A percentile compares a stretch with the other conserved stretches of the same genome.
Conservation (phyloP, 1,140 invertebrate species). For the Helicoverpa armigera region DNA sequence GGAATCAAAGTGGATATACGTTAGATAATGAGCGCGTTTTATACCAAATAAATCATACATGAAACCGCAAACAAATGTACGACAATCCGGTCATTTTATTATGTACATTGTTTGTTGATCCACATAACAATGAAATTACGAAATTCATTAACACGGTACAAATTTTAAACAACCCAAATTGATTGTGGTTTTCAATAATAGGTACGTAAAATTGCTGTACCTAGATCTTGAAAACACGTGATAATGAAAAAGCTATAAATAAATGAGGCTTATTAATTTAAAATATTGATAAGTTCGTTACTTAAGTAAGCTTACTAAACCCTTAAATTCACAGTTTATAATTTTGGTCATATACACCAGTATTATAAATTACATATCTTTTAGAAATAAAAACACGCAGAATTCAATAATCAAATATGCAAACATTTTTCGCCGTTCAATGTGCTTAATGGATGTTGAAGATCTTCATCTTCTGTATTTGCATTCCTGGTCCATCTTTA, state of each 20-base stretch:
- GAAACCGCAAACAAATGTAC: background rate
- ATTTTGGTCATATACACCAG: background rate
- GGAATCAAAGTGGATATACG: no score
- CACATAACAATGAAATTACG: no score
- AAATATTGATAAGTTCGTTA: no score
- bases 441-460: constrained; percentile 21
- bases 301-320: no score
- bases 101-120: background rate
- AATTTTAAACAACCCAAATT: no score
- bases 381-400: background rate
- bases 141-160: no score
- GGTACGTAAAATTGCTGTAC: no score
- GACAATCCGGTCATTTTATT: background rate
- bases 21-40: background rate
- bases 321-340: no score
- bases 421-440: constrained; percentile 1
- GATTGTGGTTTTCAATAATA: no score
- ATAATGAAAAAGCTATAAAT: no score
- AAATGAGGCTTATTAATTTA: no score
- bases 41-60: background rate
- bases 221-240: no score
- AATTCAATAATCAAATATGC: constrained; percentile 26
- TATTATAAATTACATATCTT: background rate
- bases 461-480: constrained; percentile 26
- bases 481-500: constrained; percentile 16